Percentiles rank a stretch among this genome's conserved stretches.
Conservation (phyloP, 2,888 invertebrate species). For the Phortica okadai region DNA sequence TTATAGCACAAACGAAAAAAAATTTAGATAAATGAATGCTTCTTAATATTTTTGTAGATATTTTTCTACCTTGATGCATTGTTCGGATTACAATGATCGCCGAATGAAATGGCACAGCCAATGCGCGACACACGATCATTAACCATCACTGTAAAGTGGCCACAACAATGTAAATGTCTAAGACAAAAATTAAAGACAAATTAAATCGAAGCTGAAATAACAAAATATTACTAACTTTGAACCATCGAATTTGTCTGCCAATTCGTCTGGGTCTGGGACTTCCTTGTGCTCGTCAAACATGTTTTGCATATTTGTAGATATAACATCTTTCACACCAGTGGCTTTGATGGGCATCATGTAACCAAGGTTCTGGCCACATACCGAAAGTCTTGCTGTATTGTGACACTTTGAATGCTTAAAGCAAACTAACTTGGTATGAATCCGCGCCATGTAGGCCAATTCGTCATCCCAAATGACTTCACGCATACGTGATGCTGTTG, state of each 20-base stretch:
- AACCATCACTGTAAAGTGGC: constrained; percentile 45
- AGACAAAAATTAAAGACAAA: background rate
- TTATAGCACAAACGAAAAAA: constrained; percentile 27
- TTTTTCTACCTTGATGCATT: constrained; percentile 12
- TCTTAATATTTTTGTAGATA: background rate
- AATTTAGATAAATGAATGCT: background rate
- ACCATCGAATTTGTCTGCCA: background rate
- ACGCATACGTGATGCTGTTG: constrained; percentile 52
- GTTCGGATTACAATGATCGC: constrained; percentile 34
- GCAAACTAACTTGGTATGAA: constrained; percentile 50
- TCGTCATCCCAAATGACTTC: constrained; percentile 58
- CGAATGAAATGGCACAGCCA: constrained; percentile 51
- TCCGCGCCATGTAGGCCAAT: constrained; percentile 51
- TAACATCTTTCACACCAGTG: background rate
- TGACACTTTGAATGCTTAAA: constrained; percentile 50
- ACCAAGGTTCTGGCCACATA: constrained; percentile 47
- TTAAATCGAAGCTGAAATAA: background rate
- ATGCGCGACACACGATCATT: constrained; percentile 59
- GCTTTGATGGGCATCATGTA: background rate
- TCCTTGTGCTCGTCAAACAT: constrained; percentile 45
- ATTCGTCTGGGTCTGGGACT: constrained; percentile 29
- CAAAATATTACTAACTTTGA: too few relatives aligned
- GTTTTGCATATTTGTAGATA: constrained; percentile 2
- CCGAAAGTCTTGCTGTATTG: constrained; percentile 47
- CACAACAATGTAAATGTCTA: constrained; percentile 35